phyloP scores from a whole-genome alignment of 1,140 invertebrate species.

The roundworm (Caenorhabditis elegans) region DNA sequence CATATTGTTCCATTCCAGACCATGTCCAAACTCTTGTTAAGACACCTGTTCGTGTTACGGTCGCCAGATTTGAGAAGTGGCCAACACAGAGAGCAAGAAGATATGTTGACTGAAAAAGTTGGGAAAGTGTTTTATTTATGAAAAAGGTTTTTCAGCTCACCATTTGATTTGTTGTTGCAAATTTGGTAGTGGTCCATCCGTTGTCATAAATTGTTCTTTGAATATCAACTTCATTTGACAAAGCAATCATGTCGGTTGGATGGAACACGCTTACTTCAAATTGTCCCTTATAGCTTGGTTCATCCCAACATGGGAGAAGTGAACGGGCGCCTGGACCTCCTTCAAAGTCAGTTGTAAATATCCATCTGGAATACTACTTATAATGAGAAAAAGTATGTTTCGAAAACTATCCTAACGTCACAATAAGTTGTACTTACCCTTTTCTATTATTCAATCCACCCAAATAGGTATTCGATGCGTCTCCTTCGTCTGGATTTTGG shows the following conservation, averaged over 20 bases:
- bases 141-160: too few species aligned
- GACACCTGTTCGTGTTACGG: not conserved
- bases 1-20: constrained; percentile 39
- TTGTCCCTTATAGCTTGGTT: constrained; percentile 45
- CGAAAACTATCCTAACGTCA: too few species aligned
- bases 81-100: constrained; percentile 38
- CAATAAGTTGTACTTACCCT: constrained; percentile 2
- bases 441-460: not conserved
- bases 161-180: constrained; percentile 22
- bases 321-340: constrained; percentile 39
- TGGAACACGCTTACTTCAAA: constrained; percentile 39
- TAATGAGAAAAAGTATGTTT: too few species aligned
- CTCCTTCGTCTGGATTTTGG: constrained; percentile 35
- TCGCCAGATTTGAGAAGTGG: constrained; percentile 23
- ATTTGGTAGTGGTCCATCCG: constrained; percentile 25
- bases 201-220: not conserved
- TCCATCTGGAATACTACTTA: constrained; percentile 14
- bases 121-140: too few species aligned
- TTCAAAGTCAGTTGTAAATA: constrained; percentile 41
- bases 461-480: constrained; percentile 29
- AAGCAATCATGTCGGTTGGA: constrained; percentile 25
- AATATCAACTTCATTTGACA: constrained; percentile 26
- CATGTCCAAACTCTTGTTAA: constrained; percentile 27
- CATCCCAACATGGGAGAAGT: constrained; percentile 47
- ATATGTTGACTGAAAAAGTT: not conserved